phyloP scores from a whole-genome alignment of 1,140 invertebrate species.

The Sogatella furcifera region DNA sequence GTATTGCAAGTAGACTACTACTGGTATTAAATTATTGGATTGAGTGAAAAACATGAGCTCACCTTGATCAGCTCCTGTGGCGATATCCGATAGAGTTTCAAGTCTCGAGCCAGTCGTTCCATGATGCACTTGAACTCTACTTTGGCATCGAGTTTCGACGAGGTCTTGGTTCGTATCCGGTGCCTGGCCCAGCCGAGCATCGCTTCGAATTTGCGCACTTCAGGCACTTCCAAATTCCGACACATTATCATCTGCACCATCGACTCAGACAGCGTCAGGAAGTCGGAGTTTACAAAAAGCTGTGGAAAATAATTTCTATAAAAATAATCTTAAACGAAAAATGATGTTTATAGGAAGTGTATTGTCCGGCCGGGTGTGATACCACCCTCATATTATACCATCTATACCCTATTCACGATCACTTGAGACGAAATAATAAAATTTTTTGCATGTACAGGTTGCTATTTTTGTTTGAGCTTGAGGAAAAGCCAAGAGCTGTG shows the following conservation, averaged over 20 bases:
- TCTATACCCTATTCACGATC: too few relatives aligned
- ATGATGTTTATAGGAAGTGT: too few relatives aligned
- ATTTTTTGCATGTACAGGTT: too few relatives aligned
- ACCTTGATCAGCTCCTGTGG: constrained; percentile 86
- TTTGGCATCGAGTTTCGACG: constrained; percentile 68
- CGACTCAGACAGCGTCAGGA: constrained; percentile 78
- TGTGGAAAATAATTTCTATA: constrained; percentile 32
- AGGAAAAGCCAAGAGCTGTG: too few relatives aligned
- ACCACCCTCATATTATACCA: neutral
- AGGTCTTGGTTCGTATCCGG: constrained; percentile 64
- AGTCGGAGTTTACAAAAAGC: constrained; percentile 72
- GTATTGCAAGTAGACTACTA: too few relatives aligned
- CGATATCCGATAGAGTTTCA: constrained; percentile 83
- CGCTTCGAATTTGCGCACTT: constrained; percentile 87
- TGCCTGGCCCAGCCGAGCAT: constrained; percentile 83
- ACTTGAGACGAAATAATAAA: too few relatives aligned
- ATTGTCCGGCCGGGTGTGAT: too few relatives aligned
- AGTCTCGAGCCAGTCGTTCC: constrained; percentile 76
- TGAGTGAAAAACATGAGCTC: too few relatives aligned
- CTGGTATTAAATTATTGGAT: too few relatives aligned
- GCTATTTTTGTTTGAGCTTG: too few relatives aligned
- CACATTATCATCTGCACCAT: constrained; percentile 81
- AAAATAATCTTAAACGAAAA: too few relatives aligned
- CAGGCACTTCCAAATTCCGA: constrained; percentile 69
- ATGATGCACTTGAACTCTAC: constrained; percentile 85